phyloP scores from a whole-genome alignment of 2,113 vertebrate species.

The Porphyrio hochstetteri region DNA sequence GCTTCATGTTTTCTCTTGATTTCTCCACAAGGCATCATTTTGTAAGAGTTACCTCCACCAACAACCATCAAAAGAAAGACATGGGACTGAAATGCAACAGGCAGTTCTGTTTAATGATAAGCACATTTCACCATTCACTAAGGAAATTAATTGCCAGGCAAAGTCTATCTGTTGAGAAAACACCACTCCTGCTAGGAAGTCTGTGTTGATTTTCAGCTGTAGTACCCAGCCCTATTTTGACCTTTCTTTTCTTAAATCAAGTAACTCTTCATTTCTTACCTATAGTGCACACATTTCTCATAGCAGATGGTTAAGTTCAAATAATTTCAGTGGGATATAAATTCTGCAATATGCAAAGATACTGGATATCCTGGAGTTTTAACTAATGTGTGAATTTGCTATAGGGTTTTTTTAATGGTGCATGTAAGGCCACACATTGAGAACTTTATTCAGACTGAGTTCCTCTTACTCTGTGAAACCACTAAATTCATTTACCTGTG shows the following conservation, averaged over 20 bases:
- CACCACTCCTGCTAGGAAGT: background rate
- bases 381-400: background rate
- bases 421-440: background rate
- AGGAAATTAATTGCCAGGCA: background rate
- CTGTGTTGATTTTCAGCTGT: background rate
- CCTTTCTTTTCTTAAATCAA: background rate
- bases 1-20: background rate
- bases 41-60: background rate
- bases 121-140: background rate
- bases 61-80: accelerated
- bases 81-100: background rate
- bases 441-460: background rate
- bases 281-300: accelerated
- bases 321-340: background rate
- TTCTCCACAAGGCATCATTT: background rate
- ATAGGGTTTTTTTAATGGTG: background rate
- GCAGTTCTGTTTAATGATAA: background rate
- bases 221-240: background rate
- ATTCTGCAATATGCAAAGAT: background rate
- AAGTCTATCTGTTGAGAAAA: background rate
- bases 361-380: background rate
- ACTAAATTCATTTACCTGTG: background rate
- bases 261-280: background rate
- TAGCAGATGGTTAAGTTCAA: background rate
- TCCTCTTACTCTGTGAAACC: background rate